Percentiles rank a stretch among this genome's conserved stretches.
phyloP scores from a whole-genome alignment of 2,113 vertebrate species.

The Muscicapa adusta region DNA sequence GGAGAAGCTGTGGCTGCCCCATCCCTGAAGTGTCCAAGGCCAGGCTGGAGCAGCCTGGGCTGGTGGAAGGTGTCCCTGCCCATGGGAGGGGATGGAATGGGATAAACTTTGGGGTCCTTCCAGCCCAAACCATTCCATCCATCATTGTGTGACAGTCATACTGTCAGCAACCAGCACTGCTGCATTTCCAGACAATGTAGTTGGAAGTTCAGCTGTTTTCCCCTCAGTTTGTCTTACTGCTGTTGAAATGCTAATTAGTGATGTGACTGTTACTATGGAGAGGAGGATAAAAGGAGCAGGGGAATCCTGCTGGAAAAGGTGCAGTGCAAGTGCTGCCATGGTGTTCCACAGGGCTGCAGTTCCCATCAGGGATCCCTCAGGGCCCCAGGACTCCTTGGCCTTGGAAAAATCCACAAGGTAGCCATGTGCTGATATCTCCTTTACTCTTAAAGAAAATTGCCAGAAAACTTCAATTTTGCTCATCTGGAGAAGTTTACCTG shows the following conservation, averaged over 20 bases:
- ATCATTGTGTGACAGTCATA: fast-evolving
- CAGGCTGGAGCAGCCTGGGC: background rate
- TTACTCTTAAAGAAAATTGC: background rate
- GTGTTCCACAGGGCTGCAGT: fast-evolving
- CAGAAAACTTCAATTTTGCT: background rate
- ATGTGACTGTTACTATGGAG: background rate
- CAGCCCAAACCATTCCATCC: background rate
- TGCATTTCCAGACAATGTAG: background rate
- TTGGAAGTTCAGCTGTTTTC: background rate
- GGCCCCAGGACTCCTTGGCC: background rate
- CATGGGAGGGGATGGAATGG: background rate
- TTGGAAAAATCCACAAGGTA: background rate
- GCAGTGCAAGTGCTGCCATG: background rate
- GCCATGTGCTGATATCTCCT: background rate
- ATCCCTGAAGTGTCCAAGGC: background rate
- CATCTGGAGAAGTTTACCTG: background rate
- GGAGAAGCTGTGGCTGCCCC: background rate
- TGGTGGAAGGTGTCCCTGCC: background rate
- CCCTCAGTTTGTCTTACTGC: background rate
- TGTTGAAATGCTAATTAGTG: background rate
- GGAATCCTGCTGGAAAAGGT: background rate
- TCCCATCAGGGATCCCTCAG: background rate
- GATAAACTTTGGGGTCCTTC: background rate
- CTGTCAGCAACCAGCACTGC: background rate
- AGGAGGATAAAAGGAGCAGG: background rate